Conservation (phyloP, 1,140 invertebrate genomes). For the Wiebesia pumilae region DNA sequence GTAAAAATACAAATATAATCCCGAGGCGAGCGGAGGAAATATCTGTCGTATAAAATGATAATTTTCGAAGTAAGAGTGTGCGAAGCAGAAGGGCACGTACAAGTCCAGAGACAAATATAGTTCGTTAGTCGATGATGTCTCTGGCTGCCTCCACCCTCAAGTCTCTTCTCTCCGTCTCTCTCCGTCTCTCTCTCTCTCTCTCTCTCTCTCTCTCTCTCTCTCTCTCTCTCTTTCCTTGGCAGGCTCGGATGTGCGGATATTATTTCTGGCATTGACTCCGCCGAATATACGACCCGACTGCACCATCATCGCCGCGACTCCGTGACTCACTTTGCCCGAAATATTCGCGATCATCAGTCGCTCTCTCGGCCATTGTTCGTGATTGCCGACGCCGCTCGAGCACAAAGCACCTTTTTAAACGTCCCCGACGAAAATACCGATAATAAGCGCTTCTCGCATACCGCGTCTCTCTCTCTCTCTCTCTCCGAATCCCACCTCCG, state of each 20-base stretch:
- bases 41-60: slow-evolving; percentile 53
- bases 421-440: slow-evolving; percentile 24
- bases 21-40: slow-evolving; percentile 7
- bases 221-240: slow-evolving; percentile 9
- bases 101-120: slow-evolving; percentile 68
- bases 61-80: slow-evolving; percentile 31
- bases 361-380: slow-evolving; percentile 25
- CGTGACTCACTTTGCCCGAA: slow-evolving; percentile 67
- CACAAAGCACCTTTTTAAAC: slow-evolving; percentile 23
- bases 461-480: not conserved
- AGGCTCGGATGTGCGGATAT: slow-evolving; percentile 58
- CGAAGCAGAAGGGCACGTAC: slow-evolving; percentile 23
- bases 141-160: slow-evolving; percentile 58
- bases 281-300: slow-evolving; percentile 59
- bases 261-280: slow-evolving; percentile 72
- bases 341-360: slow-evolving; percentile 63
- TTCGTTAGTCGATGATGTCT: slow-evolving; percentile 67
- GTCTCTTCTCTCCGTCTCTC: not conserved
- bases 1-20: no score
- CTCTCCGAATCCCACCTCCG: not conserved
- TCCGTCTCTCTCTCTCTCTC: no score
- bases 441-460: slow-evolving; percentile 5
- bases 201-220: no score
- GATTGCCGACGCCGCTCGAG: slow-evolving; percentile 12
- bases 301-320: slow-evolving; percentile 59